These are phyloP conservation scores for Napeogenes inachia DNA, from an alignment of 2,888 invertebrate genomes.

Conservation along the genomic window DNA sequence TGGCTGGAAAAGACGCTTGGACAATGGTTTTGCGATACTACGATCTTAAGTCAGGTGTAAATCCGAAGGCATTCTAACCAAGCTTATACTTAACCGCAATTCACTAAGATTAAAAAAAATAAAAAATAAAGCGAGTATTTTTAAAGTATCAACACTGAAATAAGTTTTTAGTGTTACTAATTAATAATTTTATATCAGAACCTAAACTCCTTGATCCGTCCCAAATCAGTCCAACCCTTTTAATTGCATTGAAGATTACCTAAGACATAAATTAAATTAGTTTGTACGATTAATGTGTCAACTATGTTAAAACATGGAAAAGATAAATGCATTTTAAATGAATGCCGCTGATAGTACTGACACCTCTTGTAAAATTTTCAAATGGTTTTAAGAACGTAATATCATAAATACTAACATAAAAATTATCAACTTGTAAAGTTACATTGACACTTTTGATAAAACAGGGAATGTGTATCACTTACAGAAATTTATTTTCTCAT, in stretches of 20 bases:
- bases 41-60: constrained; percentile 55
- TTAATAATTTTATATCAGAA: constrained; percentile 30
- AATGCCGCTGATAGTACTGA: constrained; percentile 45
- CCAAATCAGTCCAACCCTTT: constrained; percentile 57
- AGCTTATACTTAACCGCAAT: not conserved
- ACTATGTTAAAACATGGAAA: constrained; percentile 51
- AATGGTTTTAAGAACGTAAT: constrained; percentile 31
- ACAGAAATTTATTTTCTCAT: constrained; percentile 14
- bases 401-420: constrained; percentile 34
- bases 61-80: constrained; percentile 41
- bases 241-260: constrained; percentile 61
- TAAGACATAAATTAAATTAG: constrained; percentile 57
- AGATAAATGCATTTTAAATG: constrained; percentile 56
- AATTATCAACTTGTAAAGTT: constrained; percentile 46
- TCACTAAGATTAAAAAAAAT: not conserved
- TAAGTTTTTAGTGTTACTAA: not conserved
- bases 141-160: not conserved
- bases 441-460: constrained; percentile 43
- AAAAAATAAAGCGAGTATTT: not conserved
- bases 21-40: constrained; percentile 40
- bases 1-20: constrained; percentile 67
- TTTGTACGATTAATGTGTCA: constrained; percentile 59
- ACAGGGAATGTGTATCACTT: constrained; percentile 15
- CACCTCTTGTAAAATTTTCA: constrained; percentile 39
- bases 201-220: constrained; percentile 43